Base-by-base conservation (phyloP, 2,113 vertebrate genomes). In the Benitochromis conjunctus region DNA sequence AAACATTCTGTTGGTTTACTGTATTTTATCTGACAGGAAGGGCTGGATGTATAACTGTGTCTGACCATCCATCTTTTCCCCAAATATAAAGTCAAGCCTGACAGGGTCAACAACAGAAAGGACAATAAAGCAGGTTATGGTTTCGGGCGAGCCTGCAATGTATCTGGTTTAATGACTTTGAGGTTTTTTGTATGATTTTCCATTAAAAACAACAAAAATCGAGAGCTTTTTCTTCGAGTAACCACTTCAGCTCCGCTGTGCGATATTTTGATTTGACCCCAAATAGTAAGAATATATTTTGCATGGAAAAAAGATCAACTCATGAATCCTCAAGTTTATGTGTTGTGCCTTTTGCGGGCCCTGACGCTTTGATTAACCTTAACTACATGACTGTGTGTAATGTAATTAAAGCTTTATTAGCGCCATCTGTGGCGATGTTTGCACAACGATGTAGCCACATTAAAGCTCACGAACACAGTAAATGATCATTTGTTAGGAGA, bases 151-250 rank as follows among this genome's bases (percentile, higher is more conserved):
- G 38, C 38, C 13, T 46, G 16, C 38, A 69, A 14, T 66, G 19
- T 64, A 21, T 64, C 41, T 43, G 41, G 41, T 43, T 5, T 43
- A 43, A 43, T 0, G 31, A 64, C 31, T 64, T 64, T 64, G 34
- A 38, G 34, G 21, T 0, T 3, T 13, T 18, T 57, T 57, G 36
- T 3, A n/a, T 7, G 19, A 64, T 38, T 64, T 64, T 21, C 34
- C 34, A 64, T 64, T 64, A 64, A 64, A 64, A 64, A 64, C 60
- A 64, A 38, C 19, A 21, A 64, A 64, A 64, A 64, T 38, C 13
- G 1, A 38, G 43, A 5, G 10, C 4, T 12, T 10, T 0, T 38
- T 21, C 10, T 13, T 38, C 10, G 3, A 38, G 34, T 64, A 12
- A 64, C 18, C 31, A 64, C 18, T 38, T 38, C 60, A 38, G 9